Conservation (phyloP, 2,888 invertebrate species). For the Rhimphoctona megacephalus region DNA sequence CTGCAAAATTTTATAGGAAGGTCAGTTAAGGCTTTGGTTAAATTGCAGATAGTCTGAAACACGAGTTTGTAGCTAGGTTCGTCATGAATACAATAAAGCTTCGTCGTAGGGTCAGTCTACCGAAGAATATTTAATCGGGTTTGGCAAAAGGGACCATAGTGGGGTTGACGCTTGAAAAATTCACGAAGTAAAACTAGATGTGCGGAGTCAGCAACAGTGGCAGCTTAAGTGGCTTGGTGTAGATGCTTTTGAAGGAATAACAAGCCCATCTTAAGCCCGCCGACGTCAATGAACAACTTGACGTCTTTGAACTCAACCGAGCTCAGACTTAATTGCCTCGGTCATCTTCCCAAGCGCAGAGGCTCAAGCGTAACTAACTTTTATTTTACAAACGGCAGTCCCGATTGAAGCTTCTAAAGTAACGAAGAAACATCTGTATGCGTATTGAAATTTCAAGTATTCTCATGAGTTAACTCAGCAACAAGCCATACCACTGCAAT, state of each 20-base stretch:
- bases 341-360: slow-evolving; percentile 23
- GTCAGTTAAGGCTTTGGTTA: background rate
- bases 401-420: slow-evolving; percentile 4
- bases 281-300: slow-evolving; percentile 21
- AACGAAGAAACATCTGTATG: background rate
- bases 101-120: background rate
- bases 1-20: background rate
- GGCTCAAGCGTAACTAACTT: slow-evolving; percentile 8
- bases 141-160: background rate
- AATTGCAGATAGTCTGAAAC: background rate
- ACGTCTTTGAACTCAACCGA: slow-evolving; percentile 39
- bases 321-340: slow-evolving; percentile 49
- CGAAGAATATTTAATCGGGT: slow-evolving; percentile 13
- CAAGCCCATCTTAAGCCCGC: slow-evolving; percentile 30
- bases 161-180: slow-evolving; percentile 7
- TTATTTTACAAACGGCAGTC: slow-evolving; percentile 1
- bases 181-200: slow-evolving; percentile 2
- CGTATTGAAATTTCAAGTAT: background rate
- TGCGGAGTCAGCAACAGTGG: slow-evolving; percentile 11
- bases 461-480: background rate
- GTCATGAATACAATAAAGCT: background rate
- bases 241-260: slow-evolving; percentile 23
- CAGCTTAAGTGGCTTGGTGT: slow-evolving; percentile 19
- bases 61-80: no score
- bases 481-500: background rate